Conservation (phyloP, 2,888 invertebrate species). For the Eupeodes luniger region DNA sequence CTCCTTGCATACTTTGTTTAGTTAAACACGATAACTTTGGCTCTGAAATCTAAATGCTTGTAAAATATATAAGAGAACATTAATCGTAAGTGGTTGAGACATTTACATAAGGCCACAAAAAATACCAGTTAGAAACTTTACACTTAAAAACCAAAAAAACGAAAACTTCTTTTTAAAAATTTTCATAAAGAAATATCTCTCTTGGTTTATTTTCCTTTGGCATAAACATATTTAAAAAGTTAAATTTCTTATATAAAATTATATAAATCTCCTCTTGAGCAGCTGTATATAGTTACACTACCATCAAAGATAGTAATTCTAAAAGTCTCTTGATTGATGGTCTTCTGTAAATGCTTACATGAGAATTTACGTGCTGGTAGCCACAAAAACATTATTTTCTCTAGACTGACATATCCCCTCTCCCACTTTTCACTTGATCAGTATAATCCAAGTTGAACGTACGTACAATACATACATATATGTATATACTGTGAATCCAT, state of each 20-base stretch:
- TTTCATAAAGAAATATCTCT: background rate
- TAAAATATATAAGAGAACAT: background rate
- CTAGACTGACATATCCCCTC: background rate
- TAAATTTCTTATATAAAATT: constrained; percentile 17
- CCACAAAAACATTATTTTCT: constrained; percentile 32
- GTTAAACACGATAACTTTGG: background rate
- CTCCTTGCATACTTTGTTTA: background rate
- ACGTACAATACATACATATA: no score
- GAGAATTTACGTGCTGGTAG: constrained; percentile 28
- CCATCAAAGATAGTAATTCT: constrained; percentile 18
- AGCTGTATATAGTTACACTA: constrained; percentile 24
- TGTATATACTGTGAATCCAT: constrained; percentile 20
- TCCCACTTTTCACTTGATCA: background rate
- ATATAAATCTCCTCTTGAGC: constrained; percentile 27
- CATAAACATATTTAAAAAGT: constrained; percentile 45
- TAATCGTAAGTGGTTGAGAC: background rate
- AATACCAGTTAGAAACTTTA: background rate
- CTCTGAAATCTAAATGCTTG: background rate
- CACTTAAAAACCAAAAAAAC: background rate
- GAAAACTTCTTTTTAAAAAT: background rate
- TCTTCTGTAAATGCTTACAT: constrained; percentile 40
- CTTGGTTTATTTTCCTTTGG: background rate
- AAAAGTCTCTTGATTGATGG: constrained; percentile 62
- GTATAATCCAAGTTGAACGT: background rate
- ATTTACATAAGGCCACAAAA: background rate